Percentiles rank a stretch among this genome's conserved stretches.
Conservation (phyloP, 30 jellyfish, hydroid and myxozoan genomes). For the Catostylus mosaicus region DNA sequence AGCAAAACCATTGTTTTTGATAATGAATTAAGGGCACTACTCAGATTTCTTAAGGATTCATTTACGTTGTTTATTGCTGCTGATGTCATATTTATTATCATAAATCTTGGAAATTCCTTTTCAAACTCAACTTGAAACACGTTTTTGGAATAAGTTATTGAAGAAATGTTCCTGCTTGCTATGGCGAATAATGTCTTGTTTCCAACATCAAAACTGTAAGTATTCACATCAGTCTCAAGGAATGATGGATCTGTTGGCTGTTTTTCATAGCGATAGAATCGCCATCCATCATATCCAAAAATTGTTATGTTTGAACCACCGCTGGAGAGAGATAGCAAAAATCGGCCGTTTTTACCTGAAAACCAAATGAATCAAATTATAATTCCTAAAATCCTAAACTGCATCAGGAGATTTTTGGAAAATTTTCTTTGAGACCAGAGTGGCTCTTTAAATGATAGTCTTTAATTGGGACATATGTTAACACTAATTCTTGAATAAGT, state of each 20-base stretch:
- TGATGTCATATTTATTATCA: constrained; percentile 40
- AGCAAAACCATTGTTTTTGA: constrained; percentile 50
- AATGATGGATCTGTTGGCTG: constrained; percentile 36
- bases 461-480: too few relatives aligned
- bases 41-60: constrained; percentile 39
- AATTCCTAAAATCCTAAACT: too few relatives aligned
- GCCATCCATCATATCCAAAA: constrained; percentile 93
- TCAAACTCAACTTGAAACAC: constrained; percentile 51
- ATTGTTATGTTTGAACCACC: constrained; percentile 17
- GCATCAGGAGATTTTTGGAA: too few relatives aligned
- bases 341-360: constrained; percentile 78
- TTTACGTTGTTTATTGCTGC: constrained; percentile 42
- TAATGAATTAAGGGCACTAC: constrained; percentile 18
- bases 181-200: constrained; percentile 22
- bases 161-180: neutral
- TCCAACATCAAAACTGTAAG: constrained; percentile 24
- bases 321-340: constrained; percentile 61
- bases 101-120: constrained; percentile 52
- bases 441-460: too few relatives aligned
- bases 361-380: neutral
- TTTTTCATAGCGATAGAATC: constrained; percentile 62
- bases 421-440: too few relatives aligned
- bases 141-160: neutral
- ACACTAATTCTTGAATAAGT: too few relatives aligned
- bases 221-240: neutral